These are phyloP conservation scores for Drosophila obscura DNA, from an alignment of 1,140 invertebrate genomes.

Conservation along the genomic window DNA sequence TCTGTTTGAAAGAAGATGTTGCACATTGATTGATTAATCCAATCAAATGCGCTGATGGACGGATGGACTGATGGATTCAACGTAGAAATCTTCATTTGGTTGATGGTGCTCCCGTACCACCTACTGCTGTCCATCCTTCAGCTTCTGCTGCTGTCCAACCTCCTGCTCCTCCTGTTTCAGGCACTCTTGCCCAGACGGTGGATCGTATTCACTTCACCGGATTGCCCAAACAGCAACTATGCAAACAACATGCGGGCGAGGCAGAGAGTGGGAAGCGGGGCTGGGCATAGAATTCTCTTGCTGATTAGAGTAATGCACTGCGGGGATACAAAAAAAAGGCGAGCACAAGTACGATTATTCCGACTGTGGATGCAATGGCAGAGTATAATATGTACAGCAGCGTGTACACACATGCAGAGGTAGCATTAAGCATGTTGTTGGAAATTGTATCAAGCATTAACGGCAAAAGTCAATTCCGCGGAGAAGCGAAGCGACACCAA, in stretches of 20 bases:
- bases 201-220: slow-evolving; percentile 52
- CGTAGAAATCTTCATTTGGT: not conserved
- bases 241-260: too few relatives aligned
- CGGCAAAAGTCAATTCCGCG: slow-evolving; percentile 65
- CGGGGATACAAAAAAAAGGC: slow-evolving; percentile 12
- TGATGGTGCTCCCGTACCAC: not conserved
- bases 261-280: not conserved
- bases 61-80: slow-evolving; percentile 24
- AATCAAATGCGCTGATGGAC: slow-evolving; percentile 61
- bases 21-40: slow-evolving; percentile 77
- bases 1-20: slow-evolving; percentile 32
- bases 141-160: too few relatives aligned
- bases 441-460: slow-evolving; percentile 48
- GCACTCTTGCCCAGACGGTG: slow-evolving; percentile 13
- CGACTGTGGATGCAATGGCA: too few relatives aligned
- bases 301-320: slow-evolving; percentile 78
- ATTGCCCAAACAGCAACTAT: slow-evolving; percentile 17
- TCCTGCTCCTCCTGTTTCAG: not conserved
- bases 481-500: slow-evolving; percentile 31
- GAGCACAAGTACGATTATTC: too few relatives aligned
- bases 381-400: slow-evolving; percentile 30
- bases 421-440: slow-evolving; percentile 12
- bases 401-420: not conserved
- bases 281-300: slow-evolving; percentile 26
- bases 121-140: not conserved